Conservation (phyloP, 2,113 vertebrate genomes). For the Stomatorhinus ivindoensis region DNA sequence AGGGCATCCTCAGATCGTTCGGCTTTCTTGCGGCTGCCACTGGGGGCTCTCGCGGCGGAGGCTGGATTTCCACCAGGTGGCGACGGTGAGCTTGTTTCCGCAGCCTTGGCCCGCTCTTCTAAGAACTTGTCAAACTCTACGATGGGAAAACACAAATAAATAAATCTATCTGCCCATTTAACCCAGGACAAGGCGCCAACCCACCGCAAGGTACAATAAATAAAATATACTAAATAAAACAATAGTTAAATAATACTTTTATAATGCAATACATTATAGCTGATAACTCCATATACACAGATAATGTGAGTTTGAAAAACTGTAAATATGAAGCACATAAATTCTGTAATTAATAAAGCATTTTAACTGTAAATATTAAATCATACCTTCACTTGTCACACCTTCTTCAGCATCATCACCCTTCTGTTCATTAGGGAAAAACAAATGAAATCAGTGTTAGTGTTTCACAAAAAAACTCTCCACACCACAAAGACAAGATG, state of each 20-base stretch:
- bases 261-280: neutral
- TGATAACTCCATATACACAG: neutral
- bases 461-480: neutral
- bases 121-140: conserved; percentile 95
- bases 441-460: neutral
- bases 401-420: conserved; percentile 87
- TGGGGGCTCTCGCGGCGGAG: conserved; percentile 43
- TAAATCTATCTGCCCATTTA: neutral
- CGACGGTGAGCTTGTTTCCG: conserved; percentile 69
- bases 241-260: neutral
- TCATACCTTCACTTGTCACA: conserved; percentile 92
- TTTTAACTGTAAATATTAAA: neutral
- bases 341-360: neutral
- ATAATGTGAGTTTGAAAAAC: neutral
- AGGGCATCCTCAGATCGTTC: conserved; percentile 86
- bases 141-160: conserved; percentile 21
- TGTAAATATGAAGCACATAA: neutral
- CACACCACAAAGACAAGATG: neutral
- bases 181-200: neutral
- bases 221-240: neutral
- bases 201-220: neutral
- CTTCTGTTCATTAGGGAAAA: conserved; percentile 68
- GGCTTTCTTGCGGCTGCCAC: conserved; percentile 71
- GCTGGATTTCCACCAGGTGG: conserved; percentile 61
- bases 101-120: conserved; percentile 85